phyloP scores from a whole-genome alignment of 2,113 vertebrate species.

The Acanthochromis polyacanthus region DNA sequence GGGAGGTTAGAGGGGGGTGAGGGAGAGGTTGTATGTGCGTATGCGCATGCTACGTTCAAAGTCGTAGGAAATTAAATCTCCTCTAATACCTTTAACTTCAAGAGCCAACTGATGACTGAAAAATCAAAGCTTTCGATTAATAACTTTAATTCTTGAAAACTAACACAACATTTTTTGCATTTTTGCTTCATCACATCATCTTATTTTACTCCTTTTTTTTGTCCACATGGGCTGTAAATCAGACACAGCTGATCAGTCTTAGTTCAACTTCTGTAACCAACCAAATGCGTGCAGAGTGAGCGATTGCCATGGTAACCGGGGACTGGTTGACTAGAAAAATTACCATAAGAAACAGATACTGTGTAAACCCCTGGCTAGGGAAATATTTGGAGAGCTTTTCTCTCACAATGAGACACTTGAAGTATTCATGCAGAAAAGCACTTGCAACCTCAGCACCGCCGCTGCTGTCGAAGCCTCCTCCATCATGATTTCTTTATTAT shows the following conservation, averaged over 20 bases:
- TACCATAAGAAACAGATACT: slow-evolving; percentile 58
- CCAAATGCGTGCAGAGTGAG: slow-evolving; percentile 32
- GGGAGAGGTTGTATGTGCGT: too few species aligned
- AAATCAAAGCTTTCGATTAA: too few species aligned
- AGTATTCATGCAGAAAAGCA: slow-evolving; percentile 31
- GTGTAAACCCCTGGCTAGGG: slow-evolving; percentile 45
- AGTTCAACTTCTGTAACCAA: slow-evolving; percentile 21
- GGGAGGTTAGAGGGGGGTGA: too few species aligned
- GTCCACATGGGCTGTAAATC: not conserved
- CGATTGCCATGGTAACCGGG: slow-evolving; percentile 50
- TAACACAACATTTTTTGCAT: too few species aligned
- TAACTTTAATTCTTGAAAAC: too few species aligned
- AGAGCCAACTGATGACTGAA: too few species aligned
- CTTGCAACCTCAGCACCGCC: slow-evolving; percentile 22
- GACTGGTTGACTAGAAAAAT: slow-evolving; percentile 44
- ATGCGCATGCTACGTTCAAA: too few species aligned
- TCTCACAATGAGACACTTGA: slow-evolving; percentile 39
- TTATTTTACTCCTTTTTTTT: not conserved
- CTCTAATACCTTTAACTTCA: too few species aligned
- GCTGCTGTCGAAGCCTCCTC: not conserved
- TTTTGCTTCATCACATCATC: not conserved
- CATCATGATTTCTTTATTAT: not conserved
- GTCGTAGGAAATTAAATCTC: too few species aligned
- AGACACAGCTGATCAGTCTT: not conserved
- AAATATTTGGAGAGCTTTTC: slow-evolving; percentile 62